These are phyloP conservation scores for Mantis religiosa DNA, from an alignment of 2,888 invertebrate genomes.

Conservation along the genomic window DNA sequence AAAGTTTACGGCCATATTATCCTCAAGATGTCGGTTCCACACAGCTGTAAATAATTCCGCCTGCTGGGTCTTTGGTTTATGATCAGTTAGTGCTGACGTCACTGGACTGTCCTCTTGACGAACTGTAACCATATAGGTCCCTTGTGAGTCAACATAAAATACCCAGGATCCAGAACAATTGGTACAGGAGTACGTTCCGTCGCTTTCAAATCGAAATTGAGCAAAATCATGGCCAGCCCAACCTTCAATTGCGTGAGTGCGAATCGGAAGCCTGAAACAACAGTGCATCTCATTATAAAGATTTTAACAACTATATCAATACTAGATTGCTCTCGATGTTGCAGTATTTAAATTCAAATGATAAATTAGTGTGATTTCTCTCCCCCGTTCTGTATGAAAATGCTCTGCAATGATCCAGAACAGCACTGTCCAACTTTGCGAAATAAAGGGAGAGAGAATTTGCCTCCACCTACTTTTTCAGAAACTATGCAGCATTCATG, in stretches of 20 bases:
- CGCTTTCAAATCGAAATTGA: neutral
- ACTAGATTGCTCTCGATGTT: too few relatives aligned
- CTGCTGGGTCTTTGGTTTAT: neutral
- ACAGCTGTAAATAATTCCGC: neutral
- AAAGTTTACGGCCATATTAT: neutral
- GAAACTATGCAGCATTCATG: too few relatives aligned
- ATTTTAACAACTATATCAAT: too few relatives aligned
- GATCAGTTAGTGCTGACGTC: neutral
- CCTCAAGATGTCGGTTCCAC: neutral
- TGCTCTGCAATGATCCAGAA: too few relatives aligned
- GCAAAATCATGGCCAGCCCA: neutral
- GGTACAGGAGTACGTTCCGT: neutral
- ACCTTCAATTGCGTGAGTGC: slow-evolving; percentile 5
- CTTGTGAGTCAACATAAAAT: neutral
- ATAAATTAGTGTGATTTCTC: too few relatives aligned
- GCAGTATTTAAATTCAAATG: too few relatives aligned
- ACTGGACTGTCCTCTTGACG: neutral
- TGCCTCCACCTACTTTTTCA: too few relatives aligned
- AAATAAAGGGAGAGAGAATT: too few relatives aligned
- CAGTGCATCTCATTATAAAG: too few relatives aligned
- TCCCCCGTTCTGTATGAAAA: too few relatives aligned
- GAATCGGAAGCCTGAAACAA: neutral
- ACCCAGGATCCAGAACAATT: neutral
- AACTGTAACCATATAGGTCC: slow-evolving; percentile 15
- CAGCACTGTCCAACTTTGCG: too few relatives aligned